These are phyloP conservation scores for Polietes domitor DNA, from an alignment of 2,888 invertebrate genomes.

Conservation along the genomic window DNA sequence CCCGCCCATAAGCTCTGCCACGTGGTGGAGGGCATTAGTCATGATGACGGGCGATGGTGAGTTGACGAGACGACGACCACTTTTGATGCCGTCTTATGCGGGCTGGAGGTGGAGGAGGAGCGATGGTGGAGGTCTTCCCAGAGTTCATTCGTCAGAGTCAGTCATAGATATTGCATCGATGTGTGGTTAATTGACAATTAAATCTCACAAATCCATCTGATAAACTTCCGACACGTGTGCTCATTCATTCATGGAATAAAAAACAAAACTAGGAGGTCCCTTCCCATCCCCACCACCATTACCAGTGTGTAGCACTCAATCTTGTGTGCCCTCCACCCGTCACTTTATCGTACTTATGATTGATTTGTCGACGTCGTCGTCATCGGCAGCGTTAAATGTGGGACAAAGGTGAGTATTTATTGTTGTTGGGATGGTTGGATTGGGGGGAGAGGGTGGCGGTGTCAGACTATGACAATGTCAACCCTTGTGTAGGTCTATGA, in stretches of 20 bases:
- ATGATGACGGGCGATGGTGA: neutral
- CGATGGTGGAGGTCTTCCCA: neutral
- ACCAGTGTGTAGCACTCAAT: neutral
- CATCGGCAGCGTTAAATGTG: neutral
- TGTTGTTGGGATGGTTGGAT: neutral
- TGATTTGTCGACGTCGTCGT: neutral
- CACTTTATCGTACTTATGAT: neutral
- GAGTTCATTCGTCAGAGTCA: neutral
- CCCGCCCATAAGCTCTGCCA: slow-evolving; percentile 11
- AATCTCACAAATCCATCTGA: slow-evolving; percentile 7
- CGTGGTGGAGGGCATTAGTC: slow-evolving; percentile 26
- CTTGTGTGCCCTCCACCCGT: neutral
- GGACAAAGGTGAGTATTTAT: neutral
- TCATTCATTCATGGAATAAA: slow-evolving; percentile 6
- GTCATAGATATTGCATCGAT: slow-evolving; percentile 6
- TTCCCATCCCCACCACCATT: neutral
- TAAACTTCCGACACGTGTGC: slow-evolving; percentile 21
- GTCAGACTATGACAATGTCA: neutral
- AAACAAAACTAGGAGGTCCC: neutral
- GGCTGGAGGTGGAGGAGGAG: too few relatives aligned
- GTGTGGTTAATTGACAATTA: slow-evolving; percentile 28
- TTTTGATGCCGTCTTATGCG: neutral
- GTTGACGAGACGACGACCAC: neutral
- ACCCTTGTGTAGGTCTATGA: neutral
- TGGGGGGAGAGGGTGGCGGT: neutral